Percentiles rank a stretch among this genome's conserved stretches.
Conservation (phyloP, 2,113 vertebrate species). For the Propithecus coquereli region DNA sequence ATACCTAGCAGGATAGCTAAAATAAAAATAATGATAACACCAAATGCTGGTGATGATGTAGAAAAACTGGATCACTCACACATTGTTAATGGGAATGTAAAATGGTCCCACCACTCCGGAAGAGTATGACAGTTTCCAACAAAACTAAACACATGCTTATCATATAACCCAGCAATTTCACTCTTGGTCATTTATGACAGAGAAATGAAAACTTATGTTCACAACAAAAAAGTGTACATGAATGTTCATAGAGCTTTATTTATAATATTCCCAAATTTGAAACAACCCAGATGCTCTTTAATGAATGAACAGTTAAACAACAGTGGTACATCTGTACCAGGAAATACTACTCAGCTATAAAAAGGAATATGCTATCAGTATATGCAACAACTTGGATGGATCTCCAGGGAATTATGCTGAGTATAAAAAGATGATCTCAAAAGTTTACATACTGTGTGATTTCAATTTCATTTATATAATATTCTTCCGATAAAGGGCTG, state of each 20-base stretch:
- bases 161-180: neutral
- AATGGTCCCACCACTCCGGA: neutral
- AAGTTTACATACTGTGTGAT: neutral
- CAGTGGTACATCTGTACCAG: neutral
- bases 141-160: neutral
- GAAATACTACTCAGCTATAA: neutral
- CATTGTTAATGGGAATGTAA: neutral
- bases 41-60: neutral
- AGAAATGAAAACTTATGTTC: neutral
- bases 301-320: neutral
- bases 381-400: neutral
- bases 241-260: neutral
- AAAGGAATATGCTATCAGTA: neutral
- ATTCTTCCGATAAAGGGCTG: neutral
- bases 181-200: neutral
- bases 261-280: neutral
- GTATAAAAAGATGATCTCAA: neutral
- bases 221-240: neutral
- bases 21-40: neutral
- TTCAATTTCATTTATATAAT: constrained; percentile 33
- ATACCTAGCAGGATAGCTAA: neutral
- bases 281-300: neutral
- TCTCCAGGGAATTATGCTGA: neutral
- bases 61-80: neutral
- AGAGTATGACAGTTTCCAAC: neutral